phyloP scores from a whole-genome alignment of 1,140 invertebrate genomes.

The Stegodyphus mimosarum region DNA sequence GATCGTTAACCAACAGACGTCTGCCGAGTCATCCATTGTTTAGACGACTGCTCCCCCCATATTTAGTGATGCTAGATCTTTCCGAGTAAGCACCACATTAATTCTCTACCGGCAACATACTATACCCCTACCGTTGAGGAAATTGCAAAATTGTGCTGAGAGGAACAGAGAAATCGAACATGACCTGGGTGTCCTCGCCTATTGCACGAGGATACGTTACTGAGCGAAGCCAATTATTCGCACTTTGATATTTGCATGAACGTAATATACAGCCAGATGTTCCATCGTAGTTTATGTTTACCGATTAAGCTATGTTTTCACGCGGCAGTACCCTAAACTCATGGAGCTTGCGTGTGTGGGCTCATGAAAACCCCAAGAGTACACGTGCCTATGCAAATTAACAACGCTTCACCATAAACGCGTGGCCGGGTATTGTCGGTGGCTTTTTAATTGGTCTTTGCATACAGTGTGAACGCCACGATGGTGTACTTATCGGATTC shows the following conservation, averaged over 20 bases:
- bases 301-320: background rate
- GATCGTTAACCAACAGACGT: too few species aligned
- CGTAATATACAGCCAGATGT: background rate
- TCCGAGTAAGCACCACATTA: too few species aligned
- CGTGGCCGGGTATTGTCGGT: background rate
- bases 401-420: background rate
- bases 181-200: background rate
- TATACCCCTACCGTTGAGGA: too few species aligned
- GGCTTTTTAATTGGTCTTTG: background rate
- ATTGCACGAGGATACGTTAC: background rate
- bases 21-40: too few species aligned
- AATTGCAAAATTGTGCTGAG: too few species aligned
- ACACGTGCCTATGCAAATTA: background rate
- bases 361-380: background rate
- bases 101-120: too few species aligned
- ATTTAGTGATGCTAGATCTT: too few species aligned
- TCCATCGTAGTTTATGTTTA: background rate
- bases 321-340: background rate
- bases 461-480: background rate
- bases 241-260: background rate
- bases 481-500: background rate
- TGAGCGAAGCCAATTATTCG: background rate
- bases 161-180: background rate
- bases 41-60: too few species aligned
- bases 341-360: background rate